A percentile compares a stretch with the other conserved stretches of the same genome.
These are phyloP conservation scores for Acomys russatus DNA, from an alignment of 2,797 vertebrate genomes.

Conservation along the genomic window DNA sequence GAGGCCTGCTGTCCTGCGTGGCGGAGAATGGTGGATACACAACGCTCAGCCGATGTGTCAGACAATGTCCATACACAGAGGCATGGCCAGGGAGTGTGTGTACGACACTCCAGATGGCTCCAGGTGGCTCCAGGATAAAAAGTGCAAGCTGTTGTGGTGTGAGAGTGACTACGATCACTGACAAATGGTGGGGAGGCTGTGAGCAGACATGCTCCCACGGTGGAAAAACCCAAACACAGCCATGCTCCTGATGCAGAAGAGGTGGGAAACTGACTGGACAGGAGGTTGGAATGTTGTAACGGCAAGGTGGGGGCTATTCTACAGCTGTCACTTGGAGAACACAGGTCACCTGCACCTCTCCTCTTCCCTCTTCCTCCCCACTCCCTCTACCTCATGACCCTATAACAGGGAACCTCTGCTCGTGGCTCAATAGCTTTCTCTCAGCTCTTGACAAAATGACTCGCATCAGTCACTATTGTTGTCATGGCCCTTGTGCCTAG, in stretches of 20 bases:
- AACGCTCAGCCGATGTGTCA: neutral
- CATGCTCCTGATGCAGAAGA: neutral
- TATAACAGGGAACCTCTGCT: neutral
- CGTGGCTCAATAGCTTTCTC: neutral
- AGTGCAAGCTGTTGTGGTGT: too few relatives aligned
- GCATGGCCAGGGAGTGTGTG: accelerated
- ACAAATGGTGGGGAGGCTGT: neutral
- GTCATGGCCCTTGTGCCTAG: neutral
- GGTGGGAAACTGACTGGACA: accelerated
- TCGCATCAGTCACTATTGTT: too few relatives aligned
- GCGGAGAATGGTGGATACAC: neutral
- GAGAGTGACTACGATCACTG: neutral
- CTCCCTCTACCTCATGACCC: neutral
- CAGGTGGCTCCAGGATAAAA: neutral
- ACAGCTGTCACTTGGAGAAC: neutral
- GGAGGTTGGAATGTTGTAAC: neutral
- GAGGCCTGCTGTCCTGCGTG: neutral
- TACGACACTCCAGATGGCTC: neutral
- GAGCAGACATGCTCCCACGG: too few relatives aligned
- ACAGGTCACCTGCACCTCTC: neutral
- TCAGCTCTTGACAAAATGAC: neutral
- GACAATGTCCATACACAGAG: neutral
- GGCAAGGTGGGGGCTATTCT: neutral
- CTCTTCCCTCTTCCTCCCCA: neutral
- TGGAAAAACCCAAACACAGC: accelerated